Percentiles rank a stretch among this genome's conserved stretches.
phyloP scores from a whole-genome alignment of 2,888 invertebrate genomes.

The Orchesellides sinensis region DNA sequence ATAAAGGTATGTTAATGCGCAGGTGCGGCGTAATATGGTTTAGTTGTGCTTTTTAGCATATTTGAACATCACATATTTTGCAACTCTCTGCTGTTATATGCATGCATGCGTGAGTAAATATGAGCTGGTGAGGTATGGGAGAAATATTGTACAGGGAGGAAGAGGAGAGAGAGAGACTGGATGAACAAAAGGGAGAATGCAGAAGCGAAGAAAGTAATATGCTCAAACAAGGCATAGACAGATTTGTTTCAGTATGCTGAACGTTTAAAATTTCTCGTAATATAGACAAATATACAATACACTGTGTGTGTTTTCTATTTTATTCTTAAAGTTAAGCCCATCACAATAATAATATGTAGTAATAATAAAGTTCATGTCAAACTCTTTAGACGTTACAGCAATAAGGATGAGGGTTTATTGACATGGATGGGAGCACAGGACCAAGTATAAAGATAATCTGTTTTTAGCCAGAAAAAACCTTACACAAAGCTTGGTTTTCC shows the following conservation, averaged over 20 bases:
- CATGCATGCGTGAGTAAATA: neutral
- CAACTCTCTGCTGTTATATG: neutral
- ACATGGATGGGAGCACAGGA: neutral
- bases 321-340: conserved; percentile 29
- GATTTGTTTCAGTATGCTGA: conserved; percentile 12
- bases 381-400: no score
- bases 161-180: neutral
- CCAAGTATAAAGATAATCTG: no score
- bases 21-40: conserved; percentile 3
- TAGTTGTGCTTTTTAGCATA: neutral
- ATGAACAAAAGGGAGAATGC: no score
- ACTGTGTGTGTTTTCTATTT: no score
- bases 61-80: neutral
- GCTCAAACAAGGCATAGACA: conserved; percentile 5
- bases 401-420: neutral
- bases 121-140: neutral
- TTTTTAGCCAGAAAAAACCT: no score
- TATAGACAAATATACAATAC: neutral
- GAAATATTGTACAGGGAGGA: no score
- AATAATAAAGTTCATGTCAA: conserved; percentile 40
- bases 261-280: neutral
- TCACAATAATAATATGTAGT: no score
- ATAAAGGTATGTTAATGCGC: no score
- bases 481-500: no score
- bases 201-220: no score